Evolutionary conservation across 2,113 vertebrate species (phyloP), one percentile per base, ranked within the genome.

Genomic region (Suricata suricatta): DNA sequence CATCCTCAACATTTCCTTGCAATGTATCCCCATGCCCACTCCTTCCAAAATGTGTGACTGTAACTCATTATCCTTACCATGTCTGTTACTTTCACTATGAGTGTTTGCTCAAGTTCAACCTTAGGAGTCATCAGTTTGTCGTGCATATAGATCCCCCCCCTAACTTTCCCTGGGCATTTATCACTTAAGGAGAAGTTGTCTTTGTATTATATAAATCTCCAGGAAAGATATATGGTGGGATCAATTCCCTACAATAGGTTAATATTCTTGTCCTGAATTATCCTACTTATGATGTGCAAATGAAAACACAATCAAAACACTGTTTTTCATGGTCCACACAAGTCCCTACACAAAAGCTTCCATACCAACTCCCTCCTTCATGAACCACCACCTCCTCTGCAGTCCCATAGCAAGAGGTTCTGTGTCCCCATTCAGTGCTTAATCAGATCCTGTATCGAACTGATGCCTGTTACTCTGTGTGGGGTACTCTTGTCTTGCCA

Each of bases 1-100:
- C 33, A 19, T 63, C 52, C 60, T 71, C 38, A 88, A 33, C n/a
- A 33, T 74, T 88, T 84, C 79, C 64, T 90, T 95, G 25, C 11
- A 41, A 4, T 54, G 10, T 41, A 2, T 66, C 44, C 31, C 89
- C 31, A 1, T 9, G 21, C 10, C 50, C 50, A 50, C 23, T 90
- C 29, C 14, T 50, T 92, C 86, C 68, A 52, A 90, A 69, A 69
- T 50, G 13, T 35, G 29, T 90, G 38, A 90, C 25, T 27, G 7
- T 17, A 25, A 25, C 64, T 92, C 72, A 83, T 72, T 81, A 57
- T 50, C 92, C 16, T 81, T n/a, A 8, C n/a, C 57, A 88, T 64
- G 66, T 74, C 44, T 72, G 3, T 69, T 90, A 47, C 29, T 63
- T 87, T 88, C 69, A 66, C 64, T 57, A 7, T 64, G 64, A 83